A percentile compares a stretch with the other conserved stretches of the same genome.
Conservation (phyloP, 2,888 invertebrate species). For the Therioaphis trifolii region DNA sequence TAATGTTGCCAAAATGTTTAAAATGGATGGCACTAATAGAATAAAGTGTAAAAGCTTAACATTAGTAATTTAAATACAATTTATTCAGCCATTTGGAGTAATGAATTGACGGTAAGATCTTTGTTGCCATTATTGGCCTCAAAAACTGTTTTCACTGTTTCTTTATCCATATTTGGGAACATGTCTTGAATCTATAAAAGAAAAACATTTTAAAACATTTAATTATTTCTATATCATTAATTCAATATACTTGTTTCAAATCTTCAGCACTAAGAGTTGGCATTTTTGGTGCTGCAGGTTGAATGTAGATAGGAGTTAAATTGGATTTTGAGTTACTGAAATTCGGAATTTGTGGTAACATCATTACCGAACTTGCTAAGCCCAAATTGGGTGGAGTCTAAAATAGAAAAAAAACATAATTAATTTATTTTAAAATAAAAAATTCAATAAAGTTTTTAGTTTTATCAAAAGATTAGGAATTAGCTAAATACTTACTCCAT, state of each 20-base stretch:
- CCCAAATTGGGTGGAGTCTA: conserved; percentile 69
- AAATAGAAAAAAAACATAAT: conserved; percentile 67
- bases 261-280: conserved; percentile 67
- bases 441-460: not conserved
- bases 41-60: conserved; percentile 10
- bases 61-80: conserved; percentile 54
- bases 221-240: not conserved
- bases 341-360: conserved; percentile 74
- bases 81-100: conserved; percentile 88
- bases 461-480: not conserved
- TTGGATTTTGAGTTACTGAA: conserved; percentile 63
- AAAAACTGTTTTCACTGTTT: conserved; percentile 89
- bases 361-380: conserved; percentile 75
- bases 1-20: conserved; percentile 2
- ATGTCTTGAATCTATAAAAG: conserved; percentile 86
- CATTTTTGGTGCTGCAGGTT: conserved; percentile 70
- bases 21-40: conserved; percentile 31
- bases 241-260: conserved; percentile 55
- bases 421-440: not conserved
- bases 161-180: conserved; percentile 95
- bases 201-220: conserved; percentile 50
- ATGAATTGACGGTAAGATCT: conserved; percentile 88
- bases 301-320: conserved; percentile 70
- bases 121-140: conserved; percentile 91
- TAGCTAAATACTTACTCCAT: conserved; percentile 72